phyloP scores from a whole-genome alignment of 2,113 vertebrate species.

The Propithecus coquereli region DNA sequence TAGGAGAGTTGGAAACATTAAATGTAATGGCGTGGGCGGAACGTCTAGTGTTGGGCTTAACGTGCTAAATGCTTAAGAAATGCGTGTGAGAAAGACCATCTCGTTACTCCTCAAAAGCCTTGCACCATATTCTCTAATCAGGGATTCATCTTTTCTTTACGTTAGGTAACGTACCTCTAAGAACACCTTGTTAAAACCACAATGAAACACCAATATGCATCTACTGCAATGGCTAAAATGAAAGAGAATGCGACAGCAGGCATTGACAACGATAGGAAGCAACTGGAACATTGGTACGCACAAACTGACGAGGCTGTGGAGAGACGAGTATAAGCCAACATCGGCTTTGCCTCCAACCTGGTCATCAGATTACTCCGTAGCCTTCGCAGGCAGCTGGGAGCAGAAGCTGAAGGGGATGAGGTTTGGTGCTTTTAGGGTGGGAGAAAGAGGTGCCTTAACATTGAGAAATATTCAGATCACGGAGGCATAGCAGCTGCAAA shows the following conservation, averaged over 20 bases:
- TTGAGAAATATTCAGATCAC: background rate
- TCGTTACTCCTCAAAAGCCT: background rate
- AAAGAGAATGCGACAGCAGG: background rate
- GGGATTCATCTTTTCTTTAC: background rate
- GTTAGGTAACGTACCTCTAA: background rate
- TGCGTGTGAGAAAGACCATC: background rate
- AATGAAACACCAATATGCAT: background rate
- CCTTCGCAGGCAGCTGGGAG: background rate
- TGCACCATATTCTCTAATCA: background rate
- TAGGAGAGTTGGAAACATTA: background rate
- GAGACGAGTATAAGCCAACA: background rate
- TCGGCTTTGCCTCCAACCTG: background rate
- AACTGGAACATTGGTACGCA: fast-evolving
- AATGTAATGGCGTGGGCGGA: background rate
- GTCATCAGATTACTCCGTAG: background rate
- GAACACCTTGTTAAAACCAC: background rate
- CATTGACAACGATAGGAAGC: background rate
- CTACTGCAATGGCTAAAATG: background rate
- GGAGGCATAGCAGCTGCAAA: background rate
- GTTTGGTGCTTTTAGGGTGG: background rate
- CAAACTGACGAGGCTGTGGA: background rate
- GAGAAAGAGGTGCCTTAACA: background rate
- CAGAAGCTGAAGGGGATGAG: background rate
- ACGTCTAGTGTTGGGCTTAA: background rate
- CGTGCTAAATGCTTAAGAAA: background rate